A percentile compares a stretch with the other conserved stretches of the same genome.
These are phyloP conservation scores for Aproaerema taeniolella DNA, from an alignment of 2,888 invertebrate species.

Conservation along the genomic window DNA sequence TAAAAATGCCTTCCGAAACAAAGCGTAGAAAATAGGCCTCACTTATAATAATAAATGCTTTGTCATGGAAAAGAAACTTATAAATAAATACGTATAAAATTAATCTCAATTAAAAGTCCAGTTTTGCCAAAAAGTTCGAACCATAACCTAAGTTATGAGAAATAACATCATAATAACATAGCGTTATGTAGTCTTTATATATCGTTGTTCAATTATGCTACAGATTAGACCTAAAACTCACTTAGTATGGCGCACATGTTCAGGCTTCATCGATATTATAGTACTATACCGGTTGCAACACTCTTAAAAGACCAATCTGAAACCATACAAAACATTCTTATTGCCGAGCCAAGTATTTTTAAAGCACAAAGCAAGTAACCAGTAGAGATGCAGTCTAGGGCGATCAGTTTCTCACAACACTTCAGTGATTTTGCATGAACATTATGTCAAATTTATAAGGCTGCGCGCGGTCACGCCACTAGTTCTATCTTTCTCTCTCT, in stretches of 20 bases:
- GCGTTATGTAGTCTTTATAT: constrained; percentile 52
- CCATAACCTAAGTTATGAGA: constrained; percentile 8
- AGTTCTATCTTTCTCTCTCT: no score
- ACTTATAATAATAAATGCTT: constrained; percentile 66
- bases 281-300: constrained; percentile 67
- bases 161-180: constrained; percentile 20
- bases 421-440: no score
- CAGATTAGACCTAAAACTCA: constrained; percentile 36
- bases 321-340: constrained; percentile 27
- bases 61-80: constrained; percentile 63
- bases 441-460: no score
- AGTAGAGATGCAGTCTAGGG: no score
- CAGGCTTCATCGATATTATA: constrained; percentile 44
- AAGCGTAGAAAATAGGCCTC: constrained; percentile 64
- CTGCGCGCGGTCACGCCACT: no score
- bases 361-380: no score
- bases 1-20: constrained; percentile 39
- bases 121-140: constrained; percentile 15
- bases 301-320: constrained; percentile 77
- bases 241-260: constrained; percentile 36
- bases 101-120: constrained; percentile 36
- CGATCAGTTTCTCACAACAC: no score
- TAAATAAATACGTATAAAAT: constrained; percentile 49
- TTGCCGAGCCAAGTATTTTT: constrained; percentile 1
- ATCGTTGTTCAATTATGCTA: constrained; percentile 65